Conservation (phyloP, 1,140 invertebrate genomes). For the Drosophila serrata region DNA sequence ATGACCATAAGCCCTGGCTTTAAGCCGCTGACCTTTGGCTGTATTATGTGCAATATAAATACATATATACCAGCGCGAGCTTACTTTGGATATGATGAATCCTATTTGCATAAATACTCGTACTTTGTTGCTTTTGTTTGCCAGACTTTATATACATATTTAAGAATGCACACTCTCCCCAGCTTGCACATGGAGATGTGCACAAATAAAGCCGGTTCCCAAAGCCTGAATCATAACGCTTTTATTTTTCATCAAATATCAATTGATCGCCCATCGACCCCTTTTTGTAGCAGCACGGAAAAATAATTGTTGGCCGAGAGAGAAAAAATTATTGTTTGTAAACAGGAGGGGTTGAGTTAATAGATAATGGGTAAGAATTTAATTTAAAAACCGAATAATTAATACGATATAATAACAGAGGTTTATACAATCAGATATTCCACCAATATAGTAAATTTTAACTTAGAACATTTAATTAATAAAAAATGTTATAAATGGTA, state of each 20-base stretch:
- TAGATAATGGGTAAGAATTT: background rate
- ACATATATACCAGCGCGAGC: background rate
- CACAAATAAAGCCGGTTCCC: constrained; percentile 22
- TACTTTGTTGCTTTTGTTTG: constrained; percentile 24
- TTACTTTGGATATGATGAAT: constrained; percentile 39
- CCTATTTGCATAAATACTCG: constrained; percentile 45
- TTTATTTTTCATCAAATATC: constrained; percentile 70
- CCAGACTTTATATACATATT: constrained; percentile 1
- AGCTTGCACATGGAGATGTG: constrained; percentile 7
- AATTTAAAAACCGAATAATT: background rate
- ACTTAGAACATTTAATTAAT: background rate
- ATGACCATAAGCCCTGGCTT: constrained; percentile 31
- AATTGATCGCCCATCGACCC: constrained; percentile 52
- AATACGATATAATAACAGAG: background rate
- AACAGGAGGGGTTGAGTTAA: constrained; percentile 6
- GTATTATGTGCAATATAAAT: constrained; percentile 19
- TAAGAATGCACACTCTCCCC: background rate
- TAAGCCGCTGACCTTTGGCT: constrained; percentile 42
- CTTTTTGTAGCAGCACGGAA: constrained; percentile 2
- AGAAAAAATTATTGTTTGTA: background rate
- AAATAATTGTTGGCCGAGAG: constrained; percentile 45
- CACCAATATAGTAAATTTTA: background rate
- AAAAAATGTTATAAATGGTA: background rate
- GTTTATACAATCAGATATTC: background rate
- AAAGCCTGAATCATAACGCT: constrained; percentile 50